Conservation (phyloP, 2,797 vertebrate species). For the Helarctos malayanus region DNA sequence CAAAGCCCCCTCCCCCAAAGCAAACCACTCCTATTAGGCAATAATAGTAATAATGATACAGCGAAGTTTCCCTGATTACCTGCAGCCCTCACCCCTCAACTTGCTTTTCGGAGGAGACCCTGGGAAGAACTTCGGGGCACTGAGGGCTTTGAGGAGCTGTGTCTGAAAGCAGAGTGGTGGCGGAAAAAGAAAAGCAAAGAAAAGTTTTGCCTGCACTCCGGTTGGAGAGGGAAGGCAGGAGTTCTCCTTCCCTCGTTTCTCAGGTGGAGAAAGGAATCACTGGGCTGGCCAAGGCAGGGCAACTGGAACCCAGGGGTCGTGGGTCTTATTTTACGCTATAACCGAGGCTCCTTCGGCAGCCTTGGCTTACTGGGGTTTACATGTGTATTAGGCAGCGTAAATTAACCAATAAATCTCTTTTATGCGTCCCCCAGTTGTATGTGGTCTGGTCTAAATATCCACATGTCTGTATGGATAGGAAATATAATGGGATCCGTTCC, state of each 20-base stretch:
- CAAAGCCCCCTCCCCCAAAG: background rate
- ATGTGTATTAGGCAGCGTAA: constrained; percentile 75
- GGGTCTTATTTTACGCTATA: constrained; percentile 63
- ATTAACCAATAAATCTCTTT: constrained; percentile 87
- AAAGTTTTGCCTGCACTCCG: constrained; percentile 40
- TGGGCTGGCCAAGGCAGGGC: background rate
- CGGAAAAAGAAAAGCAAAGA: background rate
- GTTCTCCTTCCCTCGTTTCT: constrained; percentile 3
- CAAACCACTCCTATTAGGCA: background rate
- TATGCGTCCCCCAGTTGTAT: constrained; percentile 77
- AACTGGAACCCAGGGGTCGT: background rate
- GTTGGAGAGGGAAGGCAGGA: background rate
- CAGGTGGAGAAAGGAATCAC: constrained; percentile 61
- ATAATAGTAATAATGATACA: background rate
- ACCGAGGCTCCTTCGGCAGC: constrained; percentile 18
- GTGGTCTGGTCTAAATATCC: constrained; percentile 76
- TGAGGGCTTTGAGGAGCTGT: background rate
- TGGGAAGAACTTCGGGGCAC: background rate
- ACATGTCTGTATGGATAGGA: constrained; percentile 76
- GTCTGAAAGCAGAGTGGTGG: background rate
- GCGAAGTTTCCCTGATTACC: constrained; percentile 50
- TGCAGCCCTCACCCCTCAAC: constrained; percentile 48
- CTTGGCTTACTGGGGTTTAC: constrained; percentile 71
- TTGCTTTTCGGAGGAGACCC: background rate
- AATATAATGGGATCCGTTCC: constrained; percentile 76